A percentile compares a stretch with the other conserved stretches of the same genome.
Conservation (phyloP, 2,797 vertebrate species). For the Urophycis tenuis region DNA sequence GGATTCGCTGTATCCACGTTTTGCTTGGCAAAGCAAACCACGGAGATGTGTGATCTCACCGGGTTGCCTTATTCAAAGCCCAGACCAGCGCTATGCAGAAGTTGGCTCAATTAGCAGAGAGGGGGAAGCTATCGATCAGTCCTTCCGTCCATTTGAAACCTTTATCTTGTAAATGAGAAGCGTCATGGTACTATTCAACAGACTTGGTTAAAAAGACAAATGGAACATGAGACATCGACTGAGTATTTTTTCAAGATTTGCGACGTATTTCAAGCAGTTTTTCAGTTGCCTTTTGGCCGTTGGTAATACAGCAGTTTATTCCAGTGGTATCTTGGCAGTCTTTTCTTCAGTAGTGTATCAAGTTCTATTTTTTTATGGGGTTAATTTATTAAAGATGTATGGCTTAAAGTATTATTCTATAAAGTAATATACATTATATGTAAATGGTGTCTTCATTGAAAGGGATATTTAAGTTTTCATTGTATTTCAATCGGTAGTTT, state of each 20-base stretch:
- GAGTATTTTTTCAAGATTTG: not conserved
- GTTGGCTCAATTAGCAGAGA: not conserved
- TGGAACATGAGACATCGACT: not conserved
- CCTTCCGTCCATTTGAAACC: not conserved
- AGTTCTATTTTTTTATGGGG: not conserved
- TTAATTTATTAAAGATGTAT: not conserved
- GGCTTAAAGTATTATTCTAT: too few relatives aligned
- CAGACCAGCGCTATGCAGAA: not conserved
- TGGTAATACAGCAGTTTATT: not conserved
- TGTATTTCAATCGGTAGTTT: not conserved
- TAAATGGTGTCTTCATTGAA: not conserved
- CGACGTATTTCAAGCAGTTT: too few relatives aligned
- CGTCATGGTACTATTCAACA: not conserved
- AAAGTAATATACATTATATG: not conserved
- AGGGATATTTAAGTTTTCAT: not conserved
- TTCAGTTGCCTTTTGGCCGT: not conserved
- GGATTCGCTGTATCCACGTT: not conserved
- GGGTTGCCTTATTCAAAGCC: not conserved
- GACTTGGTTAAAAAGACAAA: not conserved
- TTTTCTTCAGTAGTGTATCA: not conserved
- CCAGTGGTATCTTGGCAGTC: not conserved
- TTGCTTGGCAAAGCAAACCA: not conserved
- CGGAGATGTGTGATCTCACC: not conserved
- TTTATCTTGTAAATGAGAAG: not conserved
- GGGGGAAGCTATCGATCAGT: not conserved